A percentile compares a stretch with the other conserved stretches of the same genome.
These are phyloP conservation scores for Halocynthia aurantium DNA, from an alignment of 23 tunicate species.

Conservation along the genomic window DNA sequence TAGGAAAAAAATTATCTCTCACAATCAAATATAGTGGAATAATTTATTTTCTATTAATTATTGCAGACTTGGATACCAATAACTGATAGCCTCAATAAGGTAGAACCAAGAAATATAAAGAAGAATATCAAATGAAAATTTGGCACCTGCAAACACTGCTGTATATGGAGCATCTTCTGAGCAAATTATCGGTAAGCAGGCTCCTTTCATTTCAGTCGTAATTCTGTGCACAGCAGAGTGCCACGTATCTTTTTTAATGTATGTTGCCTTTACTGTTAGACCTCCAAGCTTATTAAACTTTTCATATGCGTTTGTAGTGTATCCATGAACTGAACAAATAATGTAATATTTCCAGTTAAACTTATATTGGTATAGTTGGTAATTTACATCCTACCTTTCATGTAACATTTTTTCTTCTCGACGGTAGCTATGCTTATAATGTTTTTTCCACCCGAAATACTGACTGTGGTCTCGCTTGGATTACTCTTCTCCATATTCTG, in stretches of 20 bases:
- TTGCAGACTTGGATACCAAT: no score
- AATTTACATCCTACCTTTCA: no score
- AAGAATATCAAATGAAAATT: background rate
- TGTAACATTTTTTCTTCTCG: no score
- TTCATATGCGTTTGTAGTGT: background rate
- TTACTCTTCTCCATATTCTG: no score
- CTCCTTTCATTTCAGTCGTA: background rate
- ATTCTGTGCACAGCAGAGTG: background rate
- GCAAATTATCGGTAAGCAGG: background rate
- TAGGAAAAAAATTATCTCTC: no score
- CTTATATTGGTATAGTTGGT: no score
- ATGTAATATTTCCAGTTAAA: background rate
- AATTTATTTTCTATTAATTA: no score
- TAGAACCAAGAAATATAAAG: background rate
- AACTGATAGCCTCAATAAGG: background rate
- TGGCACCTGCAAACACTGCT: background rate
- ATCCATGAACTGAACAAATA: background rate
- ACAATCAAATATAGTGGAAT: no score
- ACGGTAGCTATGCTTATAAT: no score
- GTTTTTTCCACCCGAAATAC: no score
- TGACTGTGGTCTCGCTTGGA: no score
- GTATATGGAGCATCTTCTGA: background rate
- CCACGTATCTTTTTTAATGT: background rate
- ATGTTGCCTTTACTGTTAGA: slow-evolving; percentile 1
- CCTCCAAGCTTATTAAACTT: background rate